phyloP scores from a whole-genome alignment of 1,140 invertebrate species.

The Trichonephila clavata region DNA sequence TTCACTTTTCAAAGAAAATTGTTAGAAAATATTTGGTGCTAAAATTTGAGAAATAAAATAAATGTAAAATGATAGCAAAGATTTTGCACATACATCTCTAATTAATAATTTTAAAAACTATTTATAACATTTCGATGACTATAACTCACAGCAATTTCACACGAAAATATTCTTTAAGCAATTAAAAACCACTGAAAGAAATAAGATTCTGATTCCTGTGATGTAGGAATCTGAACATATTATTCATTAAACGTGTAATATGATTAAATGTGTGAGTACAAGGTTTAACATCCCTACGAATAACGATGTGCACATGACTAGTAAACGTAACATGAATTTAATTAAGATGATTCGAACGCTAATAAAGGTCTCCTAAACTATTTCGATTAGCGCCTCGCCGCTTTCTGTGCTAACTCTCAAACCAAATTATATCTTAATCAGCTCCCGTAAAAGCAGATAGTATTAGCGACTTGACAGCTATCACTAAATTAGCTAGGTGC shows the following conservation, averaged over 20 bases:
- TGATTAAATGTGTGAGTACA: not conserved
- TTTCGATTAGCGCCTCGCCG: not conserved
- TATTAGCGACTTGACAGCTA: not conserved
- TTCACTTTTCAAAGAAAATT: no score
- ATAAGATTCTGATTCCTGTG: not conserved
- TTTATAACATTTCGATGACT: no score
- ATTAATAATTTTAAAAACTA: no score
- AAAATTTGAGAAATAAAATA: no score
- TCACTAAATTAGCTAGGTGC: not conserved
- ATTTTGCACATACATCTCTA: no score
- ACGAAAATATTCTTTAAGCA: no score
- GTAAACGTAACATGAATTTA: not conserved
- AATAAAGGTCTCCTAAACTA: conserved; percentile 5
- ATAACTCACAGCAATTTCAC: no score
- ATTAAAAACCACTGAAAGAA: no score
- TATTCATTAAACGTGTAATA: not conserved
- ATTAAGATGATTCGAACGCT: conserved; percentile 6
- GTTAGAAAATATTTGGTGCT: no score
- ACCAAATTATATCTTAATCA: conserved; percentile 13
- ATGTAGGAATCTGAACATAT: not conserved
- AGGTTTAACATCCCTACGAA: not conserved
- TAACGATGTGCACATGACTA: not conserved
- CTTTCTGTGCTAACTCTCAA: not conserved
- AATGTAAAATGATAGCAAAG: no score
- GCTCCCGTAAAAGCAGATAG: not conserved